Percentiles rank a stretch among this genome's conserved stretches.
These are phyloP conservation scores for Okamejei kenojei DNA, from an alignment of 2,797 vertebrate species.

Conservation along the genomic window DNA sequence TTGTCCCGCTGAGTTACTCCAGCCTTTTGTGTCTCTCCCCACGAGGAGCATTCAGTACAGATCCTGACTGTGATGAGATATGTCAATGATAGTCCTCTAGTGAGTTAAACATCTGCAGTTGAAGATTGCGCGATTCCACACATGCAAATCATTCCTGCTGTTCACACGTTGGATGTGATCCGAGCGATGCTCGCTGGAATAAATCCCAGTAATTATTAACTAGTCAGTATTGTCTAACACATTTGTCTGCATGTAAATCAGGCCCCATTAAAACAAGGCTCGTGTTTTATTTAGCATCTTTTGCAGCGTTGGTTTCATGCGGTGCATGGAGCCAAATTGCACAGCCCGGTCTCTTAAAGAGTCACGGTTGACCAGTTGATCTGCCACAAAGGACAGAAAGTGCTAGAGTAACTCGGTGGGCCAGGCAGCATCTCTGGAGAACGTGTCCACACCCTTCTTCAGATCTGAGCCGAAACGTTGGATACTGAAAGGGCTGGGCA, in stretches of 20 bases:
- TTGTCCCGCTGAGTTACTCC: too few species aligned
- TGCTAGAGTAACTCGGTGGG: too few species aligned
- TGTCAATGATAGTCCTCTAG: neutral
- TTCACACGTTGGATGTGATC: neutral
- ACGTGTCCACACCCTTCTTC: too few species aligned
- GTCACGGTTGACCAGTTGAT: neutral
- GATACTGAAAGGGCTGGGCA: too few species aligned
- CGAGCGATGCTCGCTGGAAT: neutral
- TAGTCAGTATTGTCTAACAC: neutral
- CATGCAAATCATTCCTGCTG: constrained; percentile 22
- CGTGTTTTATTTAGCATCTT: neutral
- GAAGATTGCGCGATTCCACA: neutral
- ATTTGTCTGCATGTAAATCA: constrained; percentile 16
- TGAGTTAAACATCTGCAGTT: neutral
- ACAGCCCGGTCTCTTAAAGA: neutral
- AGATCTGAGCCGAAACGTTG: too few species aligned
- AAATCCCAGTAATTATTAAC: constrained; percentile 22
- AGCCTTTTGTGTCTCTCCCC: too few species aligned
- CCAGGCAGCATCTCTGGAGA: too few species aligned
- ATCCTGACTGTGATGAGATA: neutral
- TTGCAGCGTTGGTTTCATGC: neutral
- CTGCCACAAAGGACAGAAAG: neutral
- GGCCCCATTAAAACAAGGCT: neutral
- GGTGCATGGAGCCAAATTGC: neutral
- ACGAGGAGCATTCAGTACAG: neutral